These are phyloP conservation scores for Nyctereutes procyonoides DNA, from an alignment of 2,113 vertebrate genomes.

Conservation along the genomic window DNA sequence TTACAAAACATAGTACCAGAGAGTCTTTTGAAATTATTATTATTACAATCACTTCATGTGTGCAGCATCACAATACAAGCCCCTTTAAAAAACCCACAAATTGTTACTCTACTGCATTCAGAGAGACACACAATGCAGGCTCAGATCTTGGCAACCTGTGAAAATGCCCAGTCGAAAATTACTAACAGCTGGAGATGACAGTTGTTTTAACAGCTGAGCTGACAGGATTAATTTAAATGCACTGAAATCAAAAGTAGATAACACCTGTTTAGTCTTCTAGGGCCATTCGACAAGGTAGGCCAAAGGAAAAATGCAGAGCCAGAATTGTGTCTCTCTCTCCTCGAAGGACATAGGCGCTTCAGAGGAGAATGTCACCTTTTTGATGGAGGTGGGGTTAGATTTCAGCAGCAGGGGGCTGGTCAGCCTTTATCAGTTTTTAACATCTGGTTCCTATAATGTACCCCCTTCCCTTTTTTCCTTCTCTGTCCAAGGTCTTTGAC, in stretches of 20 bases:
- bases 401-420: constrained; percentile 72
- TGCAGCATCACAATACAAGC: constrained; percentile 76
- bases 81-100: constrained; percentile 83
- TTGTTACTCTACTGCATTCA: constrained; percentile 85
- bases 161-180: constrained; percentile 98
- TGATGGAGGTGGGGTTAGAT: constrained; percentile 70
- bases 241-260: constrained; percentile 99
- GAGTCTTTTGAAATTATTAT: constrained; percentile 70
- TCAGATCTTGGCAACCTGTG: constrained; percentile 93
- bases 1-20: constrained; percentile 65
- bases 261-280: constrained; percentile 99
- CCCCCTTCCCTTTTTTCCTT: constrained; percentile 77
- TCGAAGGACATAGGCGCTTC: constrained; percentile 75
- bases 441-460: constrained; percentile 95
- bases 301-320: constrained; percentile 85
- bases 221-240: constrained; percentile 99
- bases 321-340: constrained; percentile 76
- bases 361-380: constrained; percentile 78
- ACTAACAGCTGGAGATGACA: constrained; percentile 99
- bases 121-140: constrained; percentile 87
- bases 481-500: constrained; percentile 89
- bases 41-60: constrained; percentile 77
- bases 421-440: constrained; percentile 87
- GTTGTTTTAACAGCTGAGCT: constrained; percentile 99
- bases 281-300: constrained; percentile 92